These are phyloP conservation scores for Parelbella ahira DNA, from an alignment of 2,888 invertebrate species.

Conservation along the genomic window DNA sequence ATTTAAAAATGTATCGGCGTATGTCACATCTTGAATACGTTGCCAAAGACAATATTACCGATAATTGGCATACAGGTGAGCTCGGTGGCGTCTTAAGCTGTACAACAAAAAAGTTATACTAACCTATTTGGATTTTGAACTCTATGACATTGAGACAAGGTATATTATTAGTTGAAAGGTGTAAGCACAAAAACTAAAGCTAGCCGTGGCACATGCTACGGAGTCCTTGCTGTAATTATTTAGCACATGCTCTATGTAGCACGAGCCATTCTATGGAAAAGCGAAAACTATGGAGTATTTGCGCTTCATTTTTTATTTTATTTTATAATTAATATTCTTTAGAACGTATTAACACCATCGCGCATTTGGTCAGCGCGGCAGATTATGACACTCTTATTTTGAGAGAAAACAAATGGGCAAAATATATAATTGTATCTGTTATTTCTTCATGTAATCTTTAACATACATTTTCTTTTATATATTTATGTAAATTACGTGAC, in stretches of 20 bases:
- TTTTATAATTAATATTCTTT: too few relatives aligned
- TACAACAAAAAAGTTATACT: slow-evolving; percentile 21
- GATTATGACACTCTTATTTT: too few relatives aligned
- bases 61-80: slow-evolving; percentile 54
- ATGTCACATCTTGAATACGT: slow-evolving; percentile 24
- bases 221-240: slow-evolving; percentile 48
- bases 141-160: slow-evolving; percentile 30
- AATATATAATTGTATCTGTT: too few relatives aligned
- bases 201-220: slow-evolving; percentile 42
- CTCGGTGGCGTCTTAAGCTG: slow-evolving; percentile 26
- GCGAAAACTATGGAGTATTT: slow-evolving; percentile 30
- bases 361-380: too few relatives aligned
- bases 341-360: too few relatives aligned
- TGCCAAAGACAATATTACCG: slow-evolving; percentile 24
- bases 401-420: too few relatives aligned
- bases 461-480: too few relatives aligned
- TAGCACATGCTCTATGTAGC: slow-evolving; percentile 47
- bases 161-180: too few relatives aligned
- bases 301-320: not conserved
- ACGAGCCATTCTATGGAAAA: slow-evolving; percentile 44
- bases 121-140: slow-evolving; percentile 25
- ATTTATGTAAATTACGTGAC: too few relatives aligned
- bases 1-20: slow-evolving; percentile 21
- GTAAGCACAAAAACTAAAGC: slow-evolving; percentile 16
- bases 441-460: too few relatives aligned